Conservation (phyloP, 2,797 vertebrate genomes). For the Loris lydekkerianus region DNA sequence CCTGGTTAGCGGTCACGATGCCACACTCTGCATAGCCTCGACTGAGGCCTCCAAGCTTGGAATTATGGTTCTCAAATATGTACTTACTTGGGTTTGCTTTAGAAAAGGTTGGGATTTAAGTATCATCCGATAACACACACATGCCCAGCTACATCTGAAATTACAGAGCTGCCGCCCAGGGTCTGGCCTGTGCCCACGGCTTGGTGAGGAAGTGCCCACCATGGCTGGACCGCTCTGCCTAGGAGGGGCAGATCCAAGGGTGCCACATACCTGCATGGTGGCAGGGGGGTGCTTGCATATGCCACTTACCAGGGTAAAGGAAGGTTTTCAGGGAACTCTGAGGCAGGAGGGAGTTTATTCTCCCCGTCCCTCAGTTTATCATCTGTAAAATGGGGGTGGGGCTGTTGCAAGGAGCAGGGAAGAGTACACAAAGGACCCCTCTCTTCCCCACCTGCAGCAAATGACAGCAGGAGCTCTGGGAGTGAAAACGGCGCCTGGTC, state of each 20-base stretch:
- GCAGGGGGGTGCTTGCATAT: accelerated
- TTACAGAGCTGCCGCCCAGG: slow-evolving; percentile 18
- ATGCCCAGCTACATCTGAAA: background rate
- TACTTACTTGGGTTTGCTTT: slow-evolving; percentile 69
- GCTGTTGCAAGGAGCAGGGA: background rate
- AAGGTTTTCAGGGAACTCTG: background rate
- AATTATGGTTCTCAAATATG: slow-evolving; percentile 68
- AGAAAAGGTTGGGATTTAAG: slow-evolving; percentile 67
- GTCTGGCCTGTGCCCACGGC: slow-evolving; percentile 30
- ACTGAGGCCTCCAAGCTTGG: slow-evolving; percentile 81
- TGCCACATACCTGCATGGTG: accelerated
- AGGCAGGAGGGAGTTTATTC: background rate
- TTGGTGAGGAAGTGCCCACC: background rate
- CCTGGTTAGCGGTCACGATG: background rate
- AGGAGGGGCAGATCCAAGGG: background rate
- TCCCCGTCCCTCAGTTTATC: background rate
- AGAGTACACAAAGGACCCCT: too few species aligned
- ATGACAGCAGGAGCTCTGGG: background rate
- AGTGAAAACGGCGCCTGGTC: accelerated
- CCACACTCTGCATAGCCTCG: slow-evolving; percentile 72
- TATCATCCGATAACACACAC: slow-evolving; percentile 26
- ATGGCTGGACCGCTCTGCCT: background rate
- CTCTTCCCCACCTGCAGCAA: accelerated
- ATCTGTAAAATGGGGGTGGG: background rate
- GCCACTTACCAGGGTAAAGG: background rate